Conservation (phyloP, 2,888 invertebrate genomes). For the Tetheella fluctuosa region DNA sequence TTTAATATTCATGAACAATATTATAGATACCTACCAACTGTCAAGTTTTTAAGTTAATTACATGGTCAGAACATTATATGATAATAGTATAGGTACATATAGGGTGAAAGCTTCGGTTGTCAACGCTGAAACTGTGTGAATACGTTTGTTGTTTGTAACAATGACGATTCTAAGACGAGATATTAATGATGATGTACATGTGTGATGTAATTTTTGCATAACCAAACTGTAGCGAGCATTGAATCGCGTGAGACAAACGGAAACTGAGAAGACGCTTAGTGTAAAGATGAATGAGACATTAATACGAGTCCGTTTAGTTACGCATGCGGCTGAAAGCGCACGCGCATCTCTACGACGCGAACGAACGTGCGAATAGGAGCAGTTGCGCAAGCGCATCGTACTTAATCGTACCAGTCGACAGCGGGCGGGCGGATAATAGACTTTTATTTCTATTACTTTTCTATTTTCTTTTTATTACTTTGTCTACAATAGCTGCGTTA, state of each 20-base stretch:
- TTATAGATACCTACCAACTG: neutral
- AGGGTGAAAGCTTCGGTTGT: constrained; percentile 41
- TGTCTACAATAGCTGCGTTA: constrained; percentile 36
- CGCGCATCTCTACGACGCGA: constrained; percentile 38
- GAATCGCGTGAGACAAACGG: constrained; percentile 49
- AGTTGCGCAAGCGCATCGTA: constrained; percentile 69
- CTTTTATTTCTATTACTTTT: constrained; percentile 60
- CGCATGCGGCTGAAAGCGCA: constrained; percentile 43
- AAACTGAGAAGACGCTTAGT: constrained; percentile 33
- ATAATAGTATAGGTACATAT: neutral
- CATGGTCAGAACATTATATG: constrained; percentile 23
- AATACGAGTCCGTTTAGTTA: constrained; percentile 24
- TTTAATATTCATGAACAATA: neutral
- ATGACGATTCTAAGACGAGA: constrained; percentile 39
- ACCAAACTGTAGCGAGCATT: constrained; percentile 37
- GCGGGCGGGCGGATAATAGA: constrained; percentile 42
- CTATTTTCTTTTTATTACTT: no score
- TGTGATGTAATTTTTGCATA: constrained; percentile 70
- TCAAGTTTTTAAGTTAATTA: neutral
- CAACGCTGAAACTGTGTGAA: constrained; percentile 51
- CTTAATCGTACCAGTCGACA: constrained; percentile 29
- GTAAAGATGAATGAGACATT: constrained; percentile 30
- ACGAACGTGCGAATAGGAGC: constrained; percentile 71
- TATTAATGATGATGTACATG: constrained; percentile 37
- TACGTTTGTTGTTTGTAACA: constrained; percentile 47